A percentile compares a stretch with the other conserved stretches of the same genome.
Conservation (phyloP, 2,797 vertebrate genomes). For the Eremophila alpestris region DNA sequence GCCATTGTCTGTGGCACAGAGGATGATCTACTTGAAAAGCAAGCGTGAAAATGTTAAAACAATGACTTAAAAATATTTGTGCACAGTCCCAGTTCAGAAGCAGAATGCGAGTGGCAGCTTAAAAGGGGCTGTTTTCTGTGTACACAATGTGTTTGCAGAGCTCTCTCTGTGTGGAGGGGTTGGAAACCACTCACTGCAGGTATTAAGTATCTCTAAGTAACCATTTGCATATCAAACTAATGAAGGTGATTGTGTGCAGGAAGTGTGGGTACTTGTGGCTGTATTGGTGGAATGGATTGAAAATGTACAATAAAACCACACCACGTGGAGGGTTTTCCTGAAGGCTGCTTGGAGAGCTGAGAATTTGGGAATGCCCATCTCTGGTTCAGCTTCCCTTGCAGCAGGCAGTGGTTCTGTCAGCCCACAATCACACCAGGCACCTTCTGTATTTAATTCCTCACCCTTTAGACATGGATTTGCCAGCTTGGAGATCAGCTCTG, state of each 20-base stretch:
- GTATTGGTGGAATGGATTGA: neutral
- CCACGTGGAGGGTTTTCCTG: neutral
- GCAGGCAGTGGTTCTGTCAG: neutral
- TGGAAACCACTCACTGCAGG: neutral
- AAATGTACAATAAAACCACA: neutral
- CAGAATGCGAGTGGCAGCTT: neutral
- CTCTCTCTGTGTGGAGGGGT: neutral
- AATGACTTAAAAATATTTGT: conserved; percentile 16
- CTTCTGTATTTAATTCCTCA: neutral
- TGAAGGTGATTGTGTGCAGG: neutral
- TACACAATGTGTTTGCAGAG: neutral
- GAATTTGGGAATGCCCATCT: neutral
- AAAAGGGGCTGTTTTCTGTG: neutral
- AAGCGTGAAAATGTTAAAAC: conserved; percentile 11
- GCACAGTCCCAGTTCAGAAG: neutral
- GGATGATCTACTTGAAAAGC: conserved; percentile 35
- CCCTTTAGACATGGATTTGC: neutral
- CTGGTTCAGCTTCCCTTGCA: neutral
- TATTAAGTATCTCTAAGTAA: neutral
- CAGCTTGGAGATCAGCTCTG: neutral
- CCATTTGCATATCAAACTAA: conserved; percentile 4
- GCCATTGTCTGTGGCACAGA: conserved; percentile 28
- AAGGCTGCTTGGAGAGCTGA: neutral
- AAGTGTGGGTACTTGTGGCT: neutral
- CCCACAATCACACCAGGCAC: neutral